Conservation (phyloP, 2,797 vertebrate genomes). For the Peromyscus nudipes region DNA sequence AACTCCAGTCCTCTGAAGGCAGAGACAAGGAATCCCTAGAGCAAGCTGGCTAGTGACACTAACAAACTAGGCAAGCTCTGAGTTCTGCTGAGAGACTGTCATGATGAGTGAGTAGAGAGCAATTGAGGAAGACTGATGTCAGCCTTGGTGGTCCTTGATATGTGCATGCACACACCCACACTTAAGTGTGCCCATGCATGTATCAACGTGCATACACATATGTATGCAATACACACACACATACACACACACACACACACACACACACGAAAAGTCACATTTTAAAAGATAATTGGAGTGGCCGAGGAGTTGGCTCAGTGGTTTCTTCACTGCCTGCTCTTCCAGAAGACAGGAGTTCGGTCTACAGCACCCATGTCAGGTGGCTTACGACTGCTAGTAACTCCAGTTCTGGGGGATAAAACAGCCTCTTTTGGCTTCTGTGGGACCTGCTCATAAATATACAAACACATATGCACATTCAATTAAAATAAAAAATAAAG, state of each 20-base stretch:
- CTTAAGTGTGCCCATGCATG: background rate
- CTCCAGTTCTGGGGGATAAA: background rate
- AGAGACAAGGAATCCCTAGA: background rate
- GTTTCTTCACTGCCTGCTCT: background rate
- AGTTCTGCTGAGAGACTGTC: background rate
- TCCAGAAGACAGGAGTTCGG: background rate
- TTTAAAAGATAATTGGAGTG: background rate
- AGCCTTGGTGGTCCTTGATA: background rate
- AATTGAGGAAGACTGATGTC: background rate
- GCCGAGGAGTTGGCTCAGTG: rapidly evolving
- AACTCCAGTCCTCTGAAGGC: background rate
- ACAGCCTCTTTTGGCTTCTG: background rate
- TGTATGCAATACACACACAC: background rate
- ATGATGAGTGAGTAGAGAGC: background rate
- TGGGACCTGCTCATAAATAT: background rate
- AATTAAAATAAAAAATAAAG: background rate
- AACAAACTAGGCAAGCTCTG: background rate
- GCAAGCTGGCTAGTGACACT: background rate
- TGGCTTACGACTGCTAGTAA: background rate
- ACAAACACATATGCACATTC: background rate
- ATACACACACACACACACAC: no score
- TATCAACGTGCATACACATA: background rate
- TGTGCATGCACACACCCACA: background rate
- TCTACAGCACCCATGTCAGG: background rate
- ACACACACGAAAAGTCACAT: background rate